phyloP scores from a whole-genome alignment of 2,888 invertebrate genomes.

The Metellina segmentata region DNA sequence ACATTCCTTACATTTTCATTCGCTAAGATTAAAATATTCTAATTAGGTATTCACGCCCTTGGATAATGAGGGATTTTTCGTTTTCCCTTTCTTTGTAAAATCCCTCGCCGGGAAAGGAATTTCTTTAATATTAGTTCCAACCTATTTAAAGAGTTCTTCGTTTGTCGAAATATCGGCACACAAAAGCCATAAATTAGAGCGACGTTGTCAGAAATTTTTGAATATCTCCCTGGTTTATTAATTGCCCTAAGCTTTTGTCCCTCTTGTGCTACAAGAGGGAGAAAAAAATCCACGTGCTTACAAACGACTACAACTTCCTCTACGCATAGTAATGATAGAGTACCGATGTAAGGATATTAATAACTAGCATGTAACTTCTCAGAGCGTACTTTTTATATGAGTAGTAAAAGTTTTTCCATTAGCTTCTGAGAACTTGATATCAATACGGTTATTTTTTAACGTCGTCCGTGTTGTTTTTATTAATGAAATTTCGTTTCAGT shows the following conservation, averaged over 20 bases:
- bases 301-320: background rate
- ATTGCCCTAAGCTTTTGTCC: constrained; percentile 30
- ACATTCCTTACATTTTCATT: constrained; percentile 42
- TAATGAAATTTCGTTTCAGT: background rate
- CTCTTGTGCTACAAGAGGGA: background rate
- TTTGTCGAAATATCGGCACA: constrained; percentile 28
- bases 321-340: background rate
- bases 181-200: constrained; percentile 33
- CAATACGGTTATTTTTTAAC: background rate
- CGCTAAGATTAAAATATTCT: constrained; percentile 52
- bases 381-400: background rate
- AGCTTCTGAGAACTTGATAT: background rate
- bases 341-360: background rate
- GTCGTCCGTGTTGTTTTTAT: background rate
- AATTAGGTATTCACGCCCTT: constrained; percentile 44
- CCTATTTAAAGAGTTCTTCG: constrained; percentile 12
- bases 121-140: background rate
- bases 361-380: background rate
- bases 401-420: background rate
- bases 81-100: constrained; percentile 13
- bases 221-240: constrained; percentile 52
- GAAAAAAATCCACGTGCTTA: background rate
- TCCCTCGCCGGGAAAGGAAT: background rate
- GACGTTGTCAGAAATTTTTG: constrained; percentile 29
- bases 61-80: constrained; percentile 36